phyloP scores from a whole-genome alignment of 2,888 invertebrate genomes.

The Rhagium mordax region DNA sequence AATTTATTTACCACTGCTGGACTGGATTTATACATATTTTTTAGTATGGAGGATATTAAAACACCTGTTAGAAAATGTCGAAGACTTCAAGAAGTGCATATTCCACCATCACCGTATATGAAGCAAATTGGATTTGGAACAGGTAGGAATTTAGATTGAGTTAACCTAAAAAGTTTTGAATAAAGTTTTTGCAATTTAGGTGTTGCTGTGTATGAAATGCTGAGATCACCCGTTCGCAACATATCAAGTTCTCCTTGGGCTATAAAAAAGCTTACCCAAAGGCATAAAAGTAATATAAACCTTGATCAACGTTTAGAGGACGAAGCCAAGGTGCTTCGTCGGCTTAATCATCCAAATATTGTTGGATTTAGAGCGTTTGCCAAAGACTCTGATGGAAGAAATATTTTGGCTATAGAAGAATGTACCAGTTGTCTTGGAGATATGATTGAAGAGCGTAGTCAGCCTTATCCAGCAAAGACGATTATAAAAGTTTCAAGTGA shows the following conservation, averaged over 20 bases:
- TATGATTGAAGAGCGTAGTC: conserved; percentile 79
- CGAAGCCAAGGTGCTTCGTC: conserved; percentile 81
- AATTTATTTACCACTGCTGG: too few species aligned
- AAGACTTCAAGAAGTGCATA: conserved; percentile 56
- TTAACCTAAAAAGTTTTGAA: conserved; percentile 5
- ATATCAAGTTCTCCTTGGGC: conserved; percentile 89
- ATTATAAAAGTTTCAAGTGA: conserved; percentile 80
- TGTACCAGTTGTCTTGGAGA: conserved; percentile 82
- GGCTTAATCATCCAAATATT: conserved; percentile 85
- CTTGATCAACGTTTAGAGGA: conserved; percentile 75
- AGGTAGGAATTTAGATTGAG: conserved; percentile 69
- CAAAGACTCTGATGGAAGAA: conserved; percentile 72
- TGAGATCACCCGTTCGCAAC: conserved; percentile 80
- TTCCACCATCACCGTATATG: conserved; percentile 83
- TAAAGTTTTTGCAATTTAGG: conserved; percentile 70
- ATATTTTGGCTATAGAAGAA: conserved; percentile 86
- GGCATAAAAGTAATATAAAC: conserved; percentile 62
- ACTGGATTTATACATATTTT: background rate
- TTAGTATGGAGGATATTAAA: conserved; percentile 67
- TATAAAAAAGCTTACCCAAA: conserved; percentile 79
- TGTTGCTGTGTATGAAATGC: conserved; percentile 83
- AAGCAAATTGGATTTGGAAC: conserved; percentile 84
- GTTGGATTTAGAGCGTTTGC: conserved; percentile 81
- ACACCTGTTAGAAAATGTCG: conserved; percentile 70
- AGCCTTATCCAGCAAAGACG: conserved; percentile 76